phyloP scores from a whole-genome alignment of 2,113 vertebrate species.

The Sinosuthora webbiana region DNA sequence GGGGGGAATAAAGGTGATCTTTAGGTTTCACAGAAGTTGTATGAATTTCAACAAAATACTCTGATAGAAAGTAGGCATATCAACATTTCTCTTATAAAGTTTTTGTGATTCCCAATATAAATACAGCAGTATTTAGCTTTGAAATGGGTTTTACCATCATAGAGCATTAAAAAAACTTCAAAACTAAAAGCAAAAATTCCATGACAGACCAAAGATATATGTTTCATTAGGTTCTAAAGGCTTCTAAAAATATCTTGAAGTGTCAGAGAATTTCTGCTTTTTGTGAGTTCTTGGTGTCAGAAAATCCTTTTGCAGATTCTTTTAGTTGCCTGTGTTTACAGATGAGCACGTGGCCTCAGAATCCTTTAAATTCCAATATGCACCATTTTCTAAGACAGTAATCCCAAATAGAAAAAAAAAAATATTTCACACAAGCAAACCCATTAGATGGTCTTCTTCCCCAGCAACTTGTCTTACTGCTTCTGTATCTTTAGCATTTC shows the following conservation, averaged over 20 bases:
- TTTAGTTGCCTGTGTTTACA: not conserved
- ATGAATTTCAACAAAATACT: not conserved
- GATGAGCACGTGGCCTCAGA: not conserved
- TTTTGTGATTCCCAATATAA: not conserved
- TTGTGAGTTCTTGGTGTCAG: not conserved
- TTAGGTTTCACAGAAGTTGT: not conserved
- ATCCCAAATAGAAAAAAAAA: not conserved
- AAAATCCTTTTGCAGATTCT: not conserved
- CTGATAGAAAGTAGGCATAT: not conserved
- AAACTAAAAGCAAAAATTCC: not conserved
- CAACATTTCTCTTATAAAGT: not conserved
- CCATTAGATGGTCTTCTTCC: not conserved
- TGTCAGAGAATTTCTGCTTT: not conserved
- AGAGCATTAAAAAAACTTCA: not conserved
- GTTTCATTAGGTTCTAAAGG: not conserved
- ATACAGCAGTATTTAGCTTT: not conserved
- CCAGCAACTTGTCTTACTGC: not conserved
- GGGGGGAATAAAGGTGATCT: not conserved
- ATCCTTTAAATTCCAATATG: not conserved
- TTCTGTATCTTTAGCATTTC: not conserved
- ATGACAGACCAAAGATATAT: not conserved
- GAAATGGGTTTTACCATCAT: not conserved
- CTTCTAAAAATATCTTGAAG: not conserved
- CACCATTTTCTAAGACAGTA: not conserved
- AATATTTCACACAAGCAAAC: not conserved